Conservation (phyloP, 2,113 vertebrate genomes). For the Spea multiplicata region DNA sequence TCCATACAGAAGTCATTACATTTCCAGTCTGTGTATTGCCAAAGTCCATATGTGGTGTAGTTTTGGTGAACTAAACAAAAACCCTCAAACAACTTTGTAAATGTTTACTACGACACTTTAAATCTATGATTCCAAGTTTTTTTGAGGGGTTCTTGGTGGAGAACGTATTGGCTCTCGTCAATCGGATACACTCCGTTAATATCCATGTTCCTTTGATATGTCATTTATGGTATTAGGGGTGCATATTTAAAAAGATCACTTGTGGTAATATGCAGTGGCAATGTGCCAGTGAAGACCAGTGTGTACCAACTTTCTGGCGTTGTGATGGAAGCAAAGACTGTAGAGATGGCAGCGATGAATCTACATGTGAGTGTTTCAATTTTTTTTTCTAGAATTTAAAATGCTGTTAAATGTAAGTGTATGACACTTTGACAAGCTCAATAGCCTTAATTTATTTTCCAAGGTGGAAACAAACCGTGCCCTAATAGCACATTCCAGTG, state of each 20-base stretch:
- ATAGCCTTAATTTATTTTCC: not conserved
- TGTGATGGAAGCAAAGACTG: slow-evolving; percentile 81
- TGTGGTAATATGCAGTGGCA: slow-evolving; percentile 73
- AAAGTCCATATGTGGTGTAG: too few relatives aligned
- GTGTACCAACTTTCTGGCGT: slow-evolving; percentile 76
- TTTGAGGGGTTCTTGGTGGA: too few relatives aligned
- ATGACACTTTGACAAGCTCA: not conserved
- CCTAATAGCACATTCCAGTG: slow-evolving; percentile 70
- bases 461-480: slow-evolving; percentile 70
- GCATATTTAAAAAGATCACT: slow-evolving; percentile 40
- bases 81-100: too few relatives aligned
- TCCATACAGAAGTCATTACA: too few relatives aligned
- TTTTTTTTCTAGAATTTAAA: not conserved
- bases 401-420: not conserved
- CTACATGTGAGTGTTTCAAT: slow-evolving; percentile 68
- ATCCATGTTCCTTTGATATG: too few relatives aligned
- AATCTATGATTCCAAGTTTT: too few relatives aligned
- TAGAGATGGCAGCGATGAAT: slow-evolving; percentile 73
- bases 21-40: too few relatives aligned
- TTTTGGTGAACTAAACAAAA: too few relatives aligned
- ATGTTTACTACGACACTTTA: too few relatives aligned
- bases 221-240: slow-evolving; percentile 61
- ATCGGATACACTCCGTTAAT: too few relatives aligned
- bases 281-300: slow-evolving; percentile 66
- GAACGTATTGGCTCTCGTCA: too few relatives aligned